Conservation (phyloP, 2,797 vertebrate genomes). For the Bovichtus diacanthus region DNA sequence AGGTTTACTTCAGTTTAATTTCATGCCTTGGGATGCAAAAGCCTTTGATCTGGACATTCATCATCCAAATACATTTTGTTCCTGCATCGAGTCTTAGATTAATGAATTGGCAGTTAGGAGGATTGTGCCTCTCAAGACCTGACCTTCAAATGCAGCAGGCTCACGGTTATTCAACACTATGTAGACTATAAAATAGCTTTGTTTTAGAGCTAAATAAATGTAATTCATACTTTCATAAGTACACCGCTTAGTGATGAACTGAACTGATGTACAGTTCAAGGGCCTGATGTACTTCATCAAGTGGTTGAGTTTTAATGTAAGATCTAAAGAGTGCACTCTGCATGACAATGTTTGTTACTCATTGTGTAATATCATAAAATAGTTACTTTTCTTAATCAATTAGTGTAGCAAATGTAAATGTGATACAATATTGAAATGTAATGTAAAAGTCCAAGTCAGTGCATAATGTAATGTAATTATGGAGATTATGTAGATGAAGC, state of each 20-base stretch:
- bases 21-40: conserved; percentile 59
- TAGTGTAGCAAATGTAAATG: background rate
- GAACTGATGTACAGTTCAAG: conserved; percentile 3
- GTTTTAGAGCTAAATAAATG: conserved; percentile 32
- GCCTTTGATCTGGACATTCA: conserved; percentile 75
- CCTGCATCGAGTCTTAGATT: conserved; percentile 70
- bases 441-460: conserved; percentile 2
- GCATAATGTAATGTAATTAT: conserved; percentile 6
- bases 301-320: conserved; percentile 2
- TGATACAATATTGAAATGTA: conserved; percentile 4
- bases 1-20: conserved; percentile 66
- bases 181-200: conserved; percentile 28
- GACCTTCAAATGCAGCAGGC: conserved; percentile 75
- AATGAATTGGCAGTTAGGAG: conserved; percentile 77
- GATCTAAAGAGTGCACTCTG: background rate
- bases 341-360: background rate
- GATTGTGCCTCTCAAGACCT: conserved; percentile 72
- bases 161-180: conserved; percentile 42
- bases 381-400: background rate
- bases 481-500: conserved; percentile 6
- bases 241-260: conserved; percentile 14
- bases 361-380: background rate
- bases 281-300: background rate
- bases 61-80: conserved; percentile 75
- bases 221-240: conserved; percentile 21